Evolutionary conservation across 2,888 invertebrate genomes (phyloP).

Genomic region (Pseudococcus jackbeardsleyi): DNA sequence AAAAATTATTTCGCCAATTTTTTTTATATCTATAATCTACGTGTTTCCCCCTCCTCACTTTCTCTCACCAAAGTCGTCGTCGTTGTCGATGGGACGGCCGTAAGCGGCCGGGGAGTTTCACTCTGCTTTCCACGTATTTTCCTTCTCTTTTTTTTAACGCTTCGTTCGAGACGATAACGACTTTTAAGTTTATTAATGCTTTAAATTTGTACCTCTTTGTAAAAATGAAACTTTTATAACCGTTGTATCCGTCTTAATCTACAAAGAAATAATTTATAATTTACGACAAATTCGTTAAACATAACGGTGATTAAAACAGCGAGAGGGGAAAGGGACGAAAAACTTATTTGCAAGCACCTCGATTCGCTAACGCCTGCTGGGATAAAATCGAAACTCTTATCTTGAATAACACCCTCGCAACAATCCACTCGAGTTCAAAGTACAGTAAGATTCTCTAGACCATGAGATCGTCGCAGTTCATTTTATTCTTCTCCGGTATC

Average conservation of each 20-base stretch:
- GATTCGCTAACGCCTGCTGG: too few species aligned
- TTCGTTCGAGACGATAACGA: constrained; percentile 38
- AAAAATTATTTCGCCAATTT: constrained; percentile 41
- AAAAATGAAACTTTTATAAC: constrained; percentile 53
- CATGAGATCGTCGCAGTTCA: neutral
- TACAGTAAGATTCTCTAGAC: neutral
- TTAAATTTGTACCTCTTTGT: constrained; percentile 50
- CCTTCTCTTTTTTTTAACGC: neutral
- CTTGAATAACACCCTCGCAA: neutral
- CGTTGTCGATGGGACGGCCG: neutral
- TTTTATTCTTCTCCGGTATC: neutral
- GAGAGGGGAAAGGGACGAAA: neutral
- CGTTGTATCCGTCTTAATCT: constrained; percentile 49
- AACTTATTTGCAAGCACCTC: neutral
- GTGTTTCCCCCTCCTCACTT: neutral
- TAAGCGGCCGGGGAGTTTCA: neutral
- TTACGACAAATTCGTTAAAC: constrained; percentile 42
- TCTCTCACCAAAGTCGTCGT: neutral
- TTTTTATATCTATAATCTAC: constrained; percentile 29
- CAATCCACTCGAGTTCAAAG: neutral
- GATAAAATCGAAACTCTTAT: neutral
- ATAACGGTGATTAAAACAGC: neutral
- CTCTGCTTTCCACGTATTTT: neutral
- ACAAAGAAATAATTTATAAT: constrained; percentile 50
- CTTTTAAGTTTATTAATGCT: constrained; percentile 46